Base-by-base conservation (phyloP, 2,113 vertebrate species). In the Phasianus colchicus region DNA sequence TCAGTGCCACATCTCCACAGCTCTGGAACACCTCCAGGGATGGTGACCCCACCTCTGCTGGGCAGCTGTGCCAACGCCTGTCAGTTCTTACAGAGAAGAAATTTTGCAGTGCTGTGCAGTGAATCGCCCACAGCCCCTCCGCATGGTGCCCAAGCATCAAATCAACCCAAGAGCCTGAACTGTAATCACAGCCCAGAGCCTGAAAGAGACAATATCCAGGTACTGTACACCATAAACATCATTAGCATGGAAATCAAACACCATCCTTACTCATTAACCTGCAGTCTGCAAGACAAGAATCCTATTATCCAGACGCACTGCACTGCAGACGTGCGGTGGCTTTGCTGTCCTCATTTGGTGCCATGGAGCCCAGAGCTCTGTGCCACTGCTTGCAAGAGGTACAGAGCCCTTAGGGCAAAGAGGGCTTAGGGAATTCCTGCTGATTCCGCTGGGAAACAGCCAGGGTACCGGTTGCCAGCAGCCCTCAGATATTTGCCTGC, bases 211-310 rank as follows among this genome's bases (percentile, higher is more conserved):
- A 4, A 30, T 10, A 50, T 27, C 77, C 40, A 2, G 8, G 83
- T 66, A 10, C 47, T 58, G 40, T 58, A 54, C 40, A 0, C 4
- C 52, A 63, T 45, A 36, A 82, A 80, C 89, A 86, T 88, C 81
- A 48, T 88, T 71, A 88, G 58, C 66, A 72, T 34, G 50, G 24
- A 71, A 78, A 78, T 85, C 58, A 94, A 93, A 73, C 20, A 10
- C 50, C 20, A 29, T 72, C 79, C 38, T 66, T n/a, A 2, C 29
- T 79, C 92, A 84, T 97, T 96, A 96, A 92, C 86, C 94, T 69
- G 54, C 11, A 17, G 40, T 69, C 47, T 95, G 77, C 32, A 4
- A 85, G 74, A 95, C 91, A 79, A 75, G 70, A 86, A 85, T 90
- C 77, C 71, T 58, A 81, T 86, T 77, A 90, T 48, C 86, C 86